Conservation (phyloP, 1,140 invertebrate genomes). For the Neotoxoptera formosana region DNA sequence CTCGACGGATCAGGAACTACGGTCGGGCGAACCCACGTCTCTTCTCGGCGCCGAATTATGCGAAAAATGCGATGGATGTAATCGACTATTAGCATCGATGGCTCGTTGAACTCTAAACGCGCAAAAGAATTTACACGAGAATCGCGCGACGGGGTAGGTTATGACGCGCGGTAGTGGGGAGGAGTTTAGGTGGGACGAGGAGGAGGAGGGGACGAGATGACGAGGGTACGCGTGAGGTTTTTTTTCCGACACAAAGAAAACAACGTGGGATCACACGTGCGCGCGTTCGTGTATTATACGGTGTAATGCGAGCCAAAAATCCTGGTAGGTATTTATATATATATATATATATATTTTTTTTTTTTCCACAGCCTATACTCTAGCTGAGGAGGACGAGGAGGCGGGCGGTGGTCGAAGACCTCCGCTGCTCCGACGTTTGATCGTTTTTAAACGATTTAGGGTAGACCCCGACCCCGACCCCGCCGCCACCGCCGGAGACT, state of each 20-base stretch:
- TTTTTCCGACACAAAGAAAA: constrained; percentile 7
- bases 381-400: not conserved
- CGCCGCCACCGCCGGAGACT: not conserved
- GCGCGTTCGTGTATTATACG: not conserved
- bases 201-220: not conserved
- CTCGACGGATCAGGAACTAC: no score
- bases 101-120: constrained; percentile 10
- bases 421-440: not conserved
- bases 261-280: not conserved
- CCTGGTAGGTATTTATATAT: not conserved
- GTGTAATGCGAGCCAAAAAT: not conserved
- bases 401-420: not conserved
- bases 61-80: not conserved
- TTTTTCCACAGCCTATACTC: not conserved
- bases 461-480: not conserved
- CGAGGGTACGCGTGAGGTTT: not conserved
- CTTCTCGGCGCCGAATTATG: not conserved
- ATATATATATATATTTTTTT: no score
- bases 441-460: constrained; percentile 57
- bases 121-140: not conserved
- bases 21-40: not conserved
- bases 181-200: not conserved
- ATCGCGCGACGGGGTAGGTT: not conserved
- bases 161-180: not conserved
- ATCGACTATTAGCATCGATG: not conserved